phyloP scores from a whole-genome alignment of 1,140 invertebrate genomes.

The Ridgeia piscesae region DNA sequence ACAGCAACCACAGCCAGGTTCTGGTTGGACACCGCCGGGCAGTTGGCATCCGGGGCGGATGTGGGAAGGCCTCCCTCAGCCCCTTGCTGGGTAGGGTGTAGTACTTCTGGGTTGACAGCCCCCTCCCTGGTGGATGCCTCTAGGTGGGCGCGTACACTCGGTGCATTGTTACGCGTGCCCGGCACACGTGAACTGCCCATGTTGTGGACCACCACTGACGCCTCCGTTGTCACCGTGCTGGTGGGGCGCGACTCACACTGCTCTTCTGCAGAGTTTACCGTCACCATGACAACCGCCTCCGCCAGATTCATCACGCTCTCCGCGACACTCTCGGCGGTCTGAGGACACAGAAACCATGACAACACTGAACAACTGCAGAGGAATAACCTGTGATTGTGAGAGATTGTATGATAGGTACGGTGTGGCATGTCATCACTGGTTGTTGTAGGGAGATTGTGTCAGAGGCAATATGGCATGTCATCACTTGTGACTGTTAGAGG shows the following conservation, averaged over 20 bases:
- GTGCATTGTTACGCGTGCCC: conserved; percentile 33
- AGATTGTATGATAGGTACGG: neutral
- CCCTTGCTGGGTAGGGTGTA: neutral
- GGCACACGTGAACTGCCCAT: conserved; percentile 61
- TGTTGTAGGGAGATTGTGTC: too few relatives aligned
- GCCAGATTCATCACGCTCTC: conserved; percentile 82
- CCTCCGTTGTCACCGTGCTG: conserved; percentile 26
- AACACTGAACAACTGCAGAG: neutral
- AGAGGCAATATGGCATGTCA: too few relatives aligned
- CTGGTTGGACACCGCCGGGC: neutral
- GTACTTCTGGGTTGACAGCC: neutral
- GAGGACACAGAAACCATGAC: conserved; percentile 42
- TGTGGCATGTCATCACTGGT: too few relatives aligned
- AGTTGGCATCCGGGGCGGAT: neutral
- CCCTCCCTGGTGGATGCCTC: neutral
- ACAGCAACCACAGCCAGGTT: neutral
- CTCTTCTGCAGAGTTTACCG: conserved; percentile 40
- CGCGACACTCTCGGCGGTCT: conserved; percentile 87
- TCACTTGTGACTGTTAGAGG: too few relatives aligned
- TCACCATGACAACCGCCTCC: conserved; percentile 58
- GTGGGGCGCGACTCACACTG: neutral
- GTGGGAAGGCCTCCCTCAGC: neutral
- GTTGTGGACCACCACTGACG: conserved; percentile 42
- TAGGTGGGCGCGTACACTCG: neutral
- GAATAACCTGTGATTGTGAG: neutral